Evolutionary conservation across 2,797 vertebrate genomes (phyloP), one percentile per base, ranked within the genome.

Genomic region (Buceros bicornis): DNA sequence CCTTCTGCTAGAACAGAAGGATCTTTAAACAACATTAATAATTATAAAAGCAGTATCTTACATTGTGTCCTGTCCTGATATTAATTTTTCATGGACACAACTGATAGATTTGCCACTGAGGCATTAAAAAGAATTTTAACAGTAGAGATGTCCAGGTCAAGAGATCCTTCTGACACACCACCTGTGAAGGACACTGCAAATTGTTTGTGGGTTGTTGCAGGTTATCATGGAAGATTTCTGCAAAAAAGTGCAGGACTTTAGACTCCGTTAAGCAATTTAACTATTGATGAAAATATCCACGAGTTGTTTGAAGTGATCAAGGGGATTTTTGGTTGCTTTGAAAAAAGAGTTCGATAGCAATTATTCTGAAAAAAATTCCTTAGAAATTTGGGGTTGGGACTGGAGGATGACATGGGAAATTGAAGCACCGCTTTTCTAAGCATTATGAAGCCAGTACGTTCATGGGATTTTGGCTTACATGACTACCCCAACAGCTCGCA

Each of bases 301-400:
- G 56, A 83, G 5, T 18, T 37, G 12, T 54, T 74, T 54, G 48
- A 85, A 76, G 83, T 16, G 0, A 76, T 69, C 42, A 53, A 43
- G 17, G 8, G 24, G 15, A 50, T 58, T 74, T 51, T 53, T 31
- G 47, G 74, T 6, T 43, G 26, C 13, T 85, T 71, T 67, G 33
- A 56, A 67, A 40, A 51, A 74, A 56, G 2, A 58, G 31, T 18
- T 62, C 18, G 8, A 78, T 5, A 64, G 13, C 9, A 83, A 50
- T 61, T 86, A 21, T 61, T 83, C 26, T 50, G 37, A 92, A 94
- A 78, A 26, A 79, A 77, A 80, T 37, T 72, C 19, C 29, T 77
- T 40, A 78, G 20, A 74, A 91, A 77, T 61, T 77, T 0, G 2
- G 21, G 3, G 3, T 9, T 61, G 45, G 13, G 14, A 50, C 43